A percentile compares a stretch with the other conserved stretches of the same genome.
These are phyloP conservation scores for Melanostigma gelatinosum DNA, from an alignment of 2,113 vertebrate species.

Conservation along the genomic window DNA sequence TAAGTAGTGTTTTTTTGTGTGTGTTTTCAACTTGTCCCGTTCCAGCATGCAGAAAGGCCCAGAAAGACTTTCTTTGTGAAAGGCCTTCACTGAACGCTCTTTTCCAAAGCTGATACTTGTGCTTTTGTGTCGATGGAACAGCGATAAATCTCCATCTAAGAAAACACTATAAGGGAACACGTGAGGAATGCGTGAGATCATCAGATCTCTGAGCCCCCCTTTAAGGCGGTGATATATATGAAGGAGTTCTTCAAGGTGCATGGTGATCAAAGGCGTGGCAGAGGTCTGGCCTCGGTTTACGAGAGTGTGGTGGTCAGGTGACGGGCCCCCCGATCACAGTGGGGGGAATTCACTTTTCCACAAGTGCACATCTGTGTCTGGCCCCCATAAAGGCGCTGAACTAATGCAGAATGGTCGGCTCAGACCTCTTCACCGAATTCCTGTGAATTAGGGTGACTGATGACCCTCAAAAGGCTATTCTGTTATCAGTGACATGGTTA, in stretches of 20 bases:
- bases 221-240: conserved; percentile 62
- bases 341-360: conserved; percentile 57
- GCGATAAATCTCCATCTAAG: neutral
- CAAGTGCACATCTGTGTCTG: conserved; percentile 41
- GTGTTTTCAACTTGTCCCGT: neutral
- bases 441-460: conserved; percentile 8
- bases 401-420: conserved; percentile 41
- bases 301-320: conserved; percentile 42
- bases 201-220: conserved; percentile 38
- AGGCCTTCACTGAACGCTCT: neutral
- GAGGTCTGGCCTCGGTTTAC: conserved; percentile 66
- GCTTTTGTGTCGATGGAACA: conserved; percentile 4
- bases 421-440: neutral
- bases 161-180: conserved; percentile 26
- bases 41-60: neutral
- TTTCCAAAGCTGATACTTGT: conserved; percentile 1
- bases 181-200: conserved; percentile 50
- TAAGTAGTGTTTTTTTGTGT: neutral
- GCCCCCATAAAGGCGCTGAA: conserved; percentile 46
- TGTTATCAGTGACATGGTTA: conserved; percentile 6
- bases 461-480: neutral
- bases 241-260: conserved; percentile 46
- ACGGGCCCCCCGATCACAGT: conserved; percentile 41
- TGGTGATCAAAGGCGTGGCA: conserved; percentile 72
- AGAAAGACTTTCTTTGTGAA: neutral